Evolutionary conservation across 2,888 invertebrate genomes (phyloP), one percentile per base, ranked within the genome.

Genomic region (Spilosoma lubricipeda): DNA sequence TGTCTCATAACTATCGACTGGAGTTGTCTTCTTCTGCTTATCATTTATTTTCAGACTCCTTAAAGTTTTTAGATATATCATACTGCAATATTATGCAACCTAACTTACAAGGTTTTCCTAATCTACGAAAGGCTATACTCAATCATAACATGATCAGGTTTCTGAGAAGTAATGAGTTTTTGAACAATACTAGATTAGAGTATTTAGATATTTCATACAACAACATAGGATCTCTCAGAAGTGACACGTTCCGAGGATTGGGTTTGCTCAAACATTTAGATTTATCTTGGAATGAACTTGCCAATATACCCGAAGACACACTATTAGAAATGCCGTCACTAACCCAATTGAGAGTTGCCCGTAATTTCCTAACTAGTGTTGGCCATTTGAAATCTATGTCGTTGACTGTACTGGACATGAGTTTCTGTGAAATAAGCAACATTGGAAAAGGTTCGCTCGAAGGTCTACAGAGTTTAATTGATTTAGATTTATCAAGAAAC

Each of bases 231-330:
- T 93, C 93, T 0, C 87, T 98, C 39, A 96, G 96, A 80, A 90
- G 91, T 72, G 96, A 96, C 78, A 96, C 97, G 0, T 98, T 98
- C 88, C 92, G 92, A 68, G 96, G 96, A 20, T 87, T 98, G 5
- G 91, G 91, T 78, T 92, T 96, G 78, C 88, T 98, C 9, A 96
- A 96, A 82, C 90, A 93, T 77, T 91, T 98, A 70, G 97, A 98
- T 90, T 90, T 98, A 79, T 98, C 98, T 0, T 96, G 96, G 90
- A 98, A 98, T 89, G 96, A 96, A 89, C 96, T 98, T 73, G 96
- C 96, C 0, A 87, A 90, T 11, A 88, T 98, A 79, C 96, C 97
- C 73, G 95, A 96, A 79, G 95, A 96, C 67, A 93, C 96, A 4
- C 96, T 98, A 81, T 89, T 94, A 56, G 95, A 96, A 80, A 97